Evolutionary conservation across 2,113 vertebrate genomes (phyloP).

Genomic region (Porphyrio hochstetteri): DNA sequence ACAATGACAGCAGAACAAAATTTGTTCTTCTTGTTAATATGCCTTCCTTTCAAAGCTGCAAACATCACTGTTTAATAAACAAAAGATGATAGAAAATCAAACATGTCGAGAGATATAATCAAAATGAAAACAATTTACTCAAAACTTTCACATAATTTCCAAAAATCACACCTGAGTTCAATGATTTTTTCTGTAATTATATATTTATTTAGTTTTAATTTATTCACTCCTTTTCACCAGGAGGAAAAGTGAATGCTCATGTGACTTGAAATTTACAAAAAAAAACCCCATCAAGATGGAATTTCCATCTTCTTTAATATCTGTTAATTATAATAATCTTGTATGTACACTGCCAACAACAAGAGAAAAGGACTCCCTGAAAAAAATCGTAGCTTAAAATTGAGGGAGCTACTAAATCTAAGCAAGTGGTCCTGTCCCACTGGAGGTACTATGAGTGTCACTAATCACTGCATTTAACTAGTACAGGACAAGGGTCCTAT

Average conservation of each 20-base stretch:
- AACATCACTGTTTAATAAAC: background rate
- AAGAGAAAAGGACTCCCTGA: background rate
- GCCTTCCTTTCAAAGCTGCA: background rate
- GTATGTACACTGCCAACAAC: background rate
- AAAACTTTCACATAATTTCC: background rate
- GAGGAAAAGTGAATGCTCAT: background rate
- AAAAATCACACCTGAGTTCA: background rate
- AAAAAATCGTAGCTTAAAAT: background rate
- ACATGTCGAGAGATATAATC: background rate
- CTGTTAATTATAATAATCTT: background rate
- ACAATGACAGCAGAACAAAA: background rate
- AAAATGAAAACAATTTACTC: background rate
- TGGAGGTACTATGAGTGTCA: background rate
- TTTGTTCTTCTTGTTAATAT: background rate
- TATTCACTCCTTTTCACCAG: background rate
- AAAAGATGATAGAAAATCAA: conserved; percentile 26
- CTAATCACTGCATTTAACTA: background rate
- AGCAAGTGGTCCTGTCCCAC: background rate
- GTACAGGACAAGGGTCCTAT: background rate
- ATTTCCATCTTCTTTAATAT: background rate
- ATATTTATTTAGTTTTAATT: background rate
- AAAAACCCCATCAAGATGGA: background rate
- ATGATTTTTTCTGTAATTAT: background rate
- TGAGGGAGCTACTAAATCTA: background rate
- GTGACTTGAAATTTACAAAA: background rate